Base-by-base conservation (phyloP, 2,797 vertebrate species). In the Pteropus rufus region DNA sequence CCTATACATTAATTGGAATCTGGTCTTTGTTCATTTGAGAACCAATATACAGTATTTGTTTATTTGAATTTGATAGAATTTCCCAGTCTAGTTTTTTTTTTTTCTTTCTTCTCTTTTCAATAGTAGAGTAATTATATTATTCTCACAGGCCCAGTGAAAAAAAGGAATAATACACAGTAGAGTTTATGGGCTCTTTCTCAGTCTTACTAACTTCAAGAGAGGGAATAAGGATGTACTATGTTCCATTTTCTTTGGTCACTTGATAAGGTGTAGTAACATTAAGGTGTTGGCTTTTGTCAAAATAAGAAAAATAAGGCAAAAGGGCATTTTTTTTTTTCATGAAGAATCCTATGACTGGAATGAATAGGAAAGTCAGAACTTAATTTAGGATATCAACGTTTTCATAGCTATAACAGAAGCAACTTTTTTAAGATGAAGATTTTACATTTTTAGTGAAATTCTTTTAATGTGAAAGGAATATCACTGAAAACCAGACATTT, bases 11-110 rank as follows among this genome's bases (percentile, higher is more conserved):
- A 26, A 60, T 46, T 70, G 5, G 58, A 60, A 69, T 81, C 82
- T 80, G 64, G 83, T 21, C 89, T 95, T 91, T 91, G 21, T 89
- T 92, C 4, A 65, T 79, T 89, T 91, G 65, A 96, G 89, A 86
- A 76, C 21, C 65, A 76, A 1, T 23, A 60, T 76, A 49, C 6
- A 67, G 11, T 60, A 58, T 64, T 93, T 89, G 56, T 56, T 24
- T 77, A 67, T 86, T 88, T 92, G 39, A 36, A 34, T 76, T 84
- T 92, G 60, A 62, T 58, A 29, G 36, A 76, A 85, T 95, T 88
- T 87, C 58, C 36, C 21, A 73, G 1, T 39, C 54, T 56, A 46
- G 21, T 31, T 46, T 56, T 56, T 87, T 56, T 62, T 14, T 36
- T 36, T 36, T 18, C 34, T 73, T 62, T 39, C 64, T 24, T 91